Conservation (phyloP, 2,888 invertebrate species). For the Pristionchus mayeri region DNA sequence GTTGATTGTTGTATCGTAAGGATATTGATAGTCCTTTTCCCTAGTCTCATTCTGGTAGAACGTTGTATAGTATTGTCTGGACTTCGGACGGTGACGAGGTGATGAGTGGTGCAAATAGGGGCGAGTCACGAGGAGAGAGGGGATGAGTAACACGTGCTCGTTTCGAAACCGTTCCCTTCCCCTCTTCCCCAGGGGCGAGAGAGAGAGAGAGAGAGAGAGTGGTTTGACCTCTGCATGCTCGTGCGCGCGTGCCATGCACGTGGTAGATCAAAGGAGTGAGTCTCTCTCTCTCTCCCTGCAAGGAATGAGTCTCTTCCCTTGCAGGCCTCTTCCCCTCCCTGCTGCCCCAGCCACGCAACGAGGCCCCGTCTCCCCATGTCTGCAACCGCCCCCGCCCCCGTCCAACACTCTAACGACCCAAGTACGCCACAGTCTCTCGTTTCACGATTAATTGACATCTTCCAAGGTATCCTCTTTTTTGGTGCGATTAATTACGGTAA, state of each 20-base stretch:
- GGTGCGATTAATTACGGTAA: neutral
- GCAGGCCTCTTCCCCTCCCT: neutral
- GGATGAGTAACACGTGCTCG: neutral
- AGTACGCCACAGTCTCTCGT: constrained; percentile 1
- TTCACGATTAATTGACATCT: neutral
- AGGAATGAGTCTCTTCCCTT: neutral
- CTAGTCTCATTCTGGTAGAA: too few species aligned
- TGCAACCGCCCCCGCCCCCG: neutral
- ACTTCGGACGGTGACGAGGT: too few species aligned
- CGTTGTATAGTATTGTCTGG: too few species aligned
- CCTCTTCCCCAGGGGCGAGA: neutral
- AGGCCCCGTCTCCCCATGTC: neutral
- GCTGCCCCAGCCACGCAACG: neutral
- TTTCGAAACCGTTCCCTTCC: constrained; percentile 25
- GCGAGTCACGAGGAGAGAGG: too few species aligned
- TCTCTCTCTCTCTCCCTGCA: too few species aligned
- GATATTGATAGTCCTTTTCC: too few species aligned
- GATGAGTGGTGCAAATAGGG: too few species aligned
- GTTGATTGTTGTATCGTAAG: too few species aligned
- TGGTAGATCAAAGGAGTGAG: neutral
- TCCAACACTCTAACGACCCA: neutral
- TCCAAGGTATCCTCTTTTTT: neutral
- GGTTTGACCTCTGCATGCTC: neutral
- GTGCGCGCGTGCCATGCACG: too few species aligned
- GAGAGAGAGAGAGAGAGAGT: neutral